phyloP scores from a whole-genome alignment of 64 coral and sea anemone species.

The Montipora efflorescens region DNA sequence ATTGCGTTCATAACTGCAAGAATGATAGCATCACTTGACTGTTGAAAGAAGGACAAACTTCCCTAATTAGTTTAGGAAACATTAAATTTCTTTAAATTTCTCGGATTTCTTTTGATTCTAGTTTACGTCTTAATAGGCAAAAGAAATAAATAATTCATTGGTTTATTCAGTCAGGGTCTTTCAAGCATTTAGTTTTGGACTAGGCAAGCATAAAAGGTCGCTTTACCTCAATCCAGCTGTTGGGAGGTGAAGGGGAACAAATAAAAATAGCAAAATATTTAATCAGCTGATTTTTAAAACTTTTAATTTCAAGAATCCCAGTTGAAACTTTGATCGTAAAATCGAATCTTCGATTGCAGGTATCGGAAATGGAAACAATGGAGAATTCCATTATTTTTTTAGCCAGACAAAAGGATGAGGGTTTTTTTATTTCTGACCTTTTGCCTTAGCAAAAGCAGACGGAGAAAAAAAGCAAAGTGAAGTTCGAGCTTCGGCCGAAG shows the following conservation, averaged over 20 bases:
- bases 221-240: not conserved
- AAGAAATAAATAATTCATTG: constrained; percentile 50
- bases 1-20: too few relatives aligned
- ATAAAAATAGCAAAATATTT: not conserved
- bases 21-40: too few relatives aligned
- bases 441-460: not conserved
- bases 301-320: not conserved
- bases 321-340: not conserved
- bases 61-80: too few relatives aligned
- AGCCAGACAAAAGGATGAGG: not conserved
- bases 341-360: not conserved
- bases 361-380: constrained; percentile 2
- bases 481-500: too few relatives aligned
- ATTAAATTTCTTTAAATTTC: too few relatives aligned
- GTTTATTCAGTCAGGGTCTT: not conserved
- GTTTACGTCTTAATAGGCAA: not conserved
- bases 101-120: too few relatives aligned
- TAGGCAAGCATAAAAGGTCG: constrained; percentile 14
- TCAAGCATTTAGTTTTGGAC: constrained; percentile 9
- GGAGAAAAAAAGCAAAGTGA: too few relatives aligned
- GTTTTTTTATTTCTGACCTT: not conserved
- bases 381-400: not conserved
- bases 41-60: too few relatives aligned
- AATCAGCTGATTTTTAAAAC: not conserved
- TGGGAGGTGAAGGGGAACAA: not conserved